Percentiles rank a stretch among this genome's conserved stretches.
Evolutionary conservation across 1,140 invertebrate genomes (phyloP).

Genomic region (Camponotus vicinus): DNA sequence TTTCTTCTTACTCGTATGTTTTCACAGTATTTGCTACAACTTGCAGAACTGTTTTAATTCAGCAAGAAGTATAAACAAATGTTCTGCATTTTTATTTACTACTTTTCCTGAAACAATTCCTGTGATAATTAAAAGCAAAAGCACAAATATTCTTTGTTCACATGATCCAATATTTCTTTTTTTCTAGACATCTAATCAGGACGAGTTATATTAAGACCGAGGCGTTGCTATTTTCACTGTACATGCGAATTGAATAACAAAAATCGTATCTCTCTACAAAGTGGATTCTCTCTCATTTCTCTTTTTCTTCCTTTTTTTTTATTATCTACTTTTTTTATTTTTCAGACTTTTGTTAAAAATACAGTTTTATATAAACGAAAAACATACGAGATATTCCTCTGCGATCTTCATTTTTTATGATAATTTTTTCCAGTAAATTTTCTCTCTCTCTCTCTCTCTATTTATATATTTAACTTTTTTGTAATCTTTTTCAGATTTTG

Average conservation of each 20-base stretch:
- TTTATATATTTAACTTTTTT: not conserved
- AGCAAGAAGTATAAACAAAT: not conserved
- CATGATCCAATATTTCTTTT: not conserved
- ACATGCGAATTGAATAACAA: slow-evolving; percentile 27
- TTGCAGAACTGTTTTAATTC: slow-evolving; percentile 15
- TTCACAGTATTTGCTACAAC: not conserved
- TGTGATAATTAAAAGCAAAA: slow-evolving; percentile 22
- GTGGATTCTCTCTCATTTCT: too few relatives aligned
- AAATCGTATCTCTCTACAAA: not conserved
- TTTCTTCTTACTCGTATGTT: not conserved
- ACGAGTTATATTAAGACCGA: slow-evolving; percentile 16
- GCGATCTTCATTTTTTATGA: not conserved
- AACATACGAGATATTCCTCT: not conserved
- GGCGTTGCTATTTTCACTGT: slow-evolving; percentile 7
- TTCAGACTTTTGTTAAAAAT: not conserved
- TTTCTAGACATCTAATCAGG: not conserved
- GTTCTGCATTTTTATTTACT: not conserved
- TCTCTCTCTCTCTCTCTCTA: not conserved
- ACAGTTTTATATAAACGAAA: slow-evolving; percentile 3
- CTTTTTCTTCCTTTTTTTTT: not conserved
- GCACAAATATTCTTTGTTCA: not conserved
- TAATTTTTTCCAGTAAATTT: not conserved
- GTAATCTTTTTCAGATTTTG: not conserved
- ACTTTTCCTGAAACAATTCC: not conserved
- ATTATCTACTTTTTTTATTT: slow-evolving; percentile 16